A percentile compares a stretch with the other conserved stretches of the same genome.
Conservation (phyloP, 2,113 vertebrate genomes). For the Pimephales promelas region DNA sequence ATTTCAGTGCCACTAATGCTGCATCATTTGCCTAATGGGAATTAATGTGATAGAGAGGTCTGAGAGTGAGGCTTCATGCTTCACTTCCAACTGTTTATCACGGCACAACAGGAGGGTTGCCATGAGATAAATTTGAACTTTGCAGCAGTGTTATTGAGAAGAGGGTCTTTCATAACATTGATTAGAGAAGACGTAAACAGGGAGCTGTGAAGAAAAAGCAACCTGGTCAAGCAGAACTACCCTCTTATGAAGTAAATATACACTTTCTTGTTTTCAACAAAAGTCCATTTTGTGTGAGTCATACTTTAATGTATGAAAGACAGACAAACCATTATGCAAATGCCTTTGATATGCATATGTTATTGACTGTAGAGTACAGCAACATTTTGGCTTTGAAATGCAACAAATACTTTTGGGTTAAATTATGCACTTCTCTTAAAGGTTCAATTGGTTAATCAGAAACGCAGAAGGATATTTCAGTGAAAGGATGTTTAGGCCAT, state of each 20-base stretch:
- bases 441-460: neutral
- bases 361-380: neutral
- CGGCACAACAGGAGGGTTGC: slow-evolving; percentile 47
- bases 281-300: neutral
- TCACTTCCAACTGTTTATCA: slow-evolving; percentile 51
- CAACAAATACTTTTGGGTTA: neutral
- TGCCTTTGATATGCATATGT: neutral
- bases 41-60: neutral
- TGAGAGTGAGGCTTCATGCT: slow-evolving; percentile 6
- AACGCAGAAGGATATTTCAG: neutral
- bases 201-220: neutral
- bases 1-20: neutral
- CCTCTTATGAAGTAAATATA: neutral
- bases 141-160: slow-evolving; percentile 26
- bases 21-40: slow-evolving; percentile 3
- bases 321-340: neutral
- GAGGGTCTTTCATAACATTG: slow-evolving; percentile 20
- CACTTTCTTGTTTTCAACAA: neutral
- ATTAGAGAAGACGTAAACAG: slow-evolving; percentile 37
- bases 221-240: neutral
- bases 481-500: neutral
- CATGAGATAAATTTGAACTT: slow-evolving; percentile 43
- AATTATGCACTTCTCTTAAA: neutral
- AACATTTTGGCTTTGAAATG: neutral
- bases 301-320: neutral